Evolutionary conservation across 2,888 invertebrate genomes (phyloP), one percentile per base, ranked within the genome.

Genomic region (Bombylius major): DNA sequence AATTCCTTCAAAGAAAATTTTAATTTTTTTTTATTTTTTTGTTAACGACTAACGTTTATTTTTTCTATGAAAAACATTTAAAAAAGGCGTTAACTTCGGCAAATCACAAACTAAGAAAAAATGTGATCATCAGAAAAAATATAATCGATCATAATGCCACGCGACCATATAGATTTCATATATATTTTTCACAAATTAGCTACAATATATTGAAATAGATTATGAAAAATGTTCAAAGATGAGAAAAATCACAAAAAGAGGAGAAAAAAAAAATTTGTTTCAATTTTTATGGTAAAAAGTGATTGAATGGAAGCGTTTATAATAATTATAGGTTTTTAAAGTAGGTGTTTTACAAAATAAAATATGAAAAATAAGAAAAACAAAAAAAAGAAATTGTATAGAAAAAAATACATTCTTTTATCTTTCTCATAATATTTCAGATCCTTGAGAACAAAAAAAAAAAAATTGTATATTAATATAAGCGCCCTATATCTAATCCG

Each of bases 81-180:
- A 42, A 11, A 42, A 11, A 42, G 39, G 39, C 39, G 39, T 42
- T 42, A 42, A 42, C 11, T 1, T 42, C 39, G 39, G 34, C 34
- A 36, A 7, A 42, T 42, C 12, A 42, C 12, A 42, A 42, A 42
- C 34, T 36, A 36, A 36, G 8, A 36, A 36, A n/a, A 36, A 36
- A 36, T 6, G 9, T 8, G 9, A 8, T 36, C 36, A 36, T 9
- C 36, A 9, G 9, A 36, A 36, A 36, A 32, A 14, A 9, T 42
- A 23, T 42, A 23, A 53, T 53, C 48, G 32, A 53, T 48, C 48
- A 53, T 47, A 54, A 12, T 13, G 54, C 54, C 54, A 54, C 49
- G 54, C 54, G 50, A 54, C 54, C 31, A 14, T 46, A 46, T 14
- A 12, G 3, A 46, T 46, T 14, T 23, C 14, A 14, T n/a, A 5